Evolutionary conservation across 1,140 invertebrate genomes (phyloP).

Genomic region (Eulimnadia texana): DNA sequence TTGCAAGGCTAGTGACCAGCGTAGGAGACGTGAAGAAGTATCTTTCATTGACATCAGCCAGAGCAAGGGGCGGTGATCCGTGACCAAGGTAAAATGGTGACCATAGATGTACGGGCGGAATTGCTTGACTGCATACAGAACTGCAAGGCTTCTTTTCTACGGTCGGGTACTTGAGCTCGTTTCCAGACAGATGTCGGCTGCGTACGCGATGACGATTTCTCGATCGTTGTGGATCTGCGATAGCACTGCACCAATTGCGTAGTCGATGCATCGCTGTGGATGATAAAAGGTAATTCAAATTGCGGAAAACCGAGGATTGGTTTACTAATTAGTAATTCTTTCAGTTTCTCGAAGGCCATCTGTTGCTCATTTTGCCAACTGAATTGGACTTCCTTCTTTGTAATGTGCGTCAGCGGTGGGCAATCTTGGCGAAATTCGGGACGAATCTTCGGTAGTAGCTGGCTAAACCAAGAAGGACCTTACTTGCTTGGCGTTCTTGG

Average conservation of each 20-base stretch:
- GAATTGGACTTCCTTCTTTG: conserved; percentile 1
- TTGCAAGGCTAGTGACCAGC: too few relatives aligned
- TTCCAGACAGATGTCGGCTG: too few relatives aligned
- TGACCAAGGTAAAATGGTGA: too few relatives aligned
- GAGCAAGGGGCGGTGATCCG: too few relatives aligned
- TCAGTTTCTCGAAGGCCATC: not conserved
- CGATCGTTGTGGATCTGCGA: conserved; percentile 1
- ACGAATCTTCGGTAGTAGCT: conserved; percentile 17
- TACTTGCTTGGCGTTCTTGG: conserved; percentile 17
- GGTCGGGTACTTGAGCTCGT: too few relatives aligned
- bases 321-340: not conserved
- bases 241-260: conserved; percentile 1
- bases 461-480: conserved; percentile 14
- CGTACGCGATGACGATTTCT: not conserved
- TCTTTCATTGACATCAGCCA: too few relatives aligned
- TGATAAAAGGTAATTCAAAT: not conserved
- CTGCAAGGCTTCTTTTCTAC: too few relatives aligned
- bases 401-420: conserved; percentile 2
- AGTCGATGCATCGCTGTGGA: conserved; percentile 4
- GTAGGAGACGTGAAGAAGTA: too few relatives aligned
- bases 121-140: too few relatives aligned
- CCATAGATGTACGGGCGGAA: too few relatives aligned
- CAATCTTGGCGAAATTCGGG: conserved; percentile 15
- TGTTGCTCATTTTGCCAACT: not conserved
- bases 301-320: conserved; percentile 5